A percentile compares a stretch with the other conserved stretches of the same genome.
phyloP scores from a whole-genome alignment of 2,113 vertebrate species.

The Erythrocercus mccallii region DNA sequence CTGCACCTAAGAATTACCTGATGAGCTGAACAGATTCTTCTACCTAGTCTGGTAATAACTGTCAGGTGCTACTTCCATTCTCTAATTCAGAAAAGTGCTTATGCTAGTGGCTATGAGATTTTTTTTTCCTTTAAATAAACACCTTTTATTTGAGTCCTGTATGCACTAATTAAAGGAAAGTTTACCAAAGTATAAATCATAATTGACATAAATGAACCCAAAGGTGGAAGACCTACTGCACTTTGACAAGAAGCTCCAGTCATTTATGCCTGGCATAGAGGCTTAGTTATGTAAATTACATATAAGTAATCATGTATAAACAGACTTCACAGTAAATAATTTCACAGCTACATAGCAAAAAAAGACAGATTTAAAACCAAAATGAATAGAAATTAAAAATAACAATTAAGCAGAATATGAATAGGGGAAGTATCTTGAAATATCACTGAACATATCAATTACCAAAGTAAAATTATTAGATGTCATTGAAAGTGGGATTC shows the following conservation, averaged over 20 bases:
- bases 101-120: not conserved
- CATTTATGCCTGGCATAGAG: not conserved
- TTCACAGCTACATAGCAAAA: not conserved
- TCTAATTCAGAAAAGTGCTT: not conserved
- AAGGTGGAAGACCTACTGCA: not conserved
- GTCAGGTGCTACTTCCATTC: not conserved
- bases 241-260: not conserved
- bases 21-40: not conserved
- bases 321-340: not conserved
- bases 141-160: not conserved
- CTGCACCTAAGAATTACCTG: not conserved
- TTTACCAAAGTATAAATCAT: not conserved
- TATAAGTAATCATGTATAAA: not conserved
- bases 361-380: not conserved
- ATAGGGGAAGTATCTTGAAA: not conserved
- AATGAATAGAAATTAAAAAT: not conserved
- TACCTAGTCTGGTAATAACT: not conserved
- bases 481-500: not conserved
- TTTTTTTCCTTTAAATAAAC: fast-evolving
- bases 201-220: not conserved
- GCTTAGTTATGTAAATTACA: not conserved
- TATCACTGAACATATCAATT: not conserved
- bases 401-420: not conserved
- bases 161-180: not conserved
- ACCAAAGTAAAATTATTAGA: not conserved